phyloP scores from a whole-genome alignment of 2,888 invertebrate species.

The Orthonevra nobilis region DNA sequence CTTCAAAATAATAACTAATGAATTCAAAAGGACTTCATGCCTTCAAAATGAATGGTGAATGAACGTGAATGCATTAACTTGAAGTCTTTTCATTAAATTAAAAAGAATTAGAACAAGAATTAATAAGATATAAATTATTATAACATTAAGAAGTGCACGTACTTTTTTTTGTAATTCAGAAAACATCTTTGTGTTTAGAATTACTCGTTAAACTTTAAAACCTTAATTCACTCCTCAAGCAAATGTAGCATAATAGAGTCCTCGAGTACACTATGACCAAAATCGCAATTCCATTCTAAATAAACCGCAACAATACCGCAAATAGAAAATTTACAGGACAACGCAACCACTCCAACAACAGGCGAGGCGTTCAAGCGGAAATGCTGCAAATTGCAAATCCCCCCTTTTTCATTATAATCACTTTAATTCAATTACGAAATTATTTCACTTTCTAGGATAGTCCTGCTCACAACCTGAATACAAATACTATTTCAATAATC shows the following conservation, averaged over 20 bases:
- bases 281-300: conserved; percentile 24
- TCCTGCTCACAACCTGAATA: neutral
- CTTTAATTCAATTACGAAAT: conserved; percentile 66
- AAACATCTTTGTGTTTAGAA: too few relatives aligned
- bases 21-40: too few relatives aligned
- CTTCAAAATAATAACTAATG: too few relatives aligned
- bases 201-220: too few relatives aligned
- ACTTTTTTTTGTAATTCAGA: too few relatives aligned
- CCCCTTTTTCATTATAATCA: conserved; percentile 62
- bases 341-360: neutral
- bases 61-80: too few relatives aligned
- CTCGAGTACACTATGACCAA: conserved; percentile 6
- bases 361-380: conserved; percentile 52
- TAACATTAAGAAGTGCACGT: too few relatives aligned
- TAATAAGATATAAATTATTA: too few relatives aligned
- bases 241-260: neutral
- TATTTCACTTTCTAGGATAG: conserved; percentile 49
- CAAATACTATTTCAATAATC: conserved; percentile 63
- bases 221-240: neutral
- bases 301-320: conserved; percentile 9
- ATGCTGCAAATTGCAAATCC: conserved; percentile 64
- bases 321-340: neutral
- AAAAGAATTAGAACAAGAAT: too few relatives aligned
- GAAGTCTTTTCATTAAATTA: too few relatives aligned
- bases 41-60: too few relatives aligned